These are phyloP conservation scores for Scaptomyza reducta DNA, from an alignment of 2,888 invertebrate species.

Conservation along the genomic window DNA sequence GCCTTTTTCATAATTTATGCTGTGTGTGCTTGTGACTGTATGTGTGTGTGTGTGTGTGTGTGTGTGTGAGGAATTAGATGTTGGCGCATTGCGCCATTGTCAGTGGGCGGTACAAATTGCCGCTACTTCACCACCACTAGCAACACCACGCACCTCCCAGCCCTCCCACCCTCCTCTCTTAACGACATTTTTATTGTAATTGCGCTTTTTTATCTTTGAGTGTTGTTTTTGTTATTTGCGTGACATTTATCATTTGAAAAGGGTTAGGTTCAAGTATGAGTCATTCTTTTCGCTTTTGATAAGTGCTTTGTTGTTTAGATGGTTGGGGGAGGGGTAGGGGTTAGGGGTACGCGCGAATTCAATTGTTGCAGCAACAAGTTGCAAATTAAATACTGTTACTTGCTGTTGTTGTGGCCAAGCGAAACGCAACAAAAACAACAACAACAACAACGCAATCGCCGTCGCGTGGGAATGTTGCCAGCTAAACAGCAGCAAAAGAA, in stretches of 20 bases:
- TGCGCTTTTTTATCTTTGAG: constrained; percentile 10
- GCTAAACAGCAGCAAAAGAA: constrained; percentile 13
- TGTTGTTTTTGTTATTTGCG: constrained; percentile 14
- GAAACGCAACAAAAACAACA: constrained; percentile 22
- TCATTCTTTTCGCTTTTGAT: constrained; percentile 18
- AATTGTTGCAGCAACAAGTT: constrained; percentile 43
- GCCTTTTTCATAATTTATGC: constrained; percentile 65
- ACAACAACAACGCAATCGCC: constrained; percentile 20
- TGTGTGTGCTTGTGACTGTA: background rate
- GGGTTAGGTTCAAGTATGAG: constrained; percentile 33
- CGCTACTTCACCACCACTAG: background rate
- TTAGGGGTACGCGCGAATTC: too few species aligned
- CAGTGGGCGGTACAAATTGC: constrained; percentile 17
- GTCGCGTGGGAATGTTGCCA: constrained; percentile 58
- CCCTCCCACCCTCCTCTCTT: constrained; percentile 4
- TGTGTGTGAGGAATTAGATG: constrained; percentile 30
- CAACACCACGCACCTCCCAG: background rate
- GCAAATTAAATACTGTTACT: constrained; percentile 3
- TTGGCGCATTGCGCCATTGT: constrained; percentile 50
- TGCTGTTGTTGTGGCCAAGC: constrained; percentile 3
- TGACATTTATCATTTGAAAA: constrained; percentile 27
- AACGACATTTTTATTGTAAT: constrained; percentile 35
- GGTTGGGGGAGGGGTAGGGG: background rate
- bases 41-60: constrained; percentile 12
- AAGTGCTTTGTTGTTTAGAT: too few species aligned